These are phyloP conservation scores for Osmoderma eremita DNA, from an alignment of 2,888 invertebrate genomes.

Conservation along the genomic window DNA sequence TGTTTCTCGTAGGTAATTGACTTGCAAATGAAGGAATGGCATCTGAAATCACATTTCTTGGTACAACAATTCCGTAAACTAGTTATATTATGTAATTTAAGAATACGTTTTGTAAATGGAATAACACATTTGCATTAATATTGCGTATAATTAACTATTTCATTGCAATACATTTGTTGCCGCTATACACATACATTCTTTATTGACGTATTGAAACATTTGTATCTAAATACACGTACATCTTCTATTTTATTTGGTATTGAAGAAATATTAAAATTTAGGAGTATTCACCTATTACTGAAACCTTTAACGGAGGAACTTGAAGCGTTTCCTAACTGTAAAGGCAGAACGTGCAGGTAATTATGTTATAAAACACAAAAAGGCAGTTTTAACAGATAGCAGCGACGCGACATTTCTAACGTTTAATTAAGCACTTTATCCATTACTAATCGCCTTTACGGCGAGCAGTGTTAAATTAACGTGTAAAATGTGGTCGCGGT, in stretches of 20 bases:
- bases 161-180: background rate
- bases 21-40: slow-evolving; percentile 1
- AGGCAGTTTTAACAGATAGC: background rate
- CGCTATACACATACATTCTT: too few relatives aligned
- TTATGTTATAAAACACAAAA: slow-evolving; percentile 1
- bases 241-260: too few relatives aligned
- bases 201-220: too few relatives aligned
- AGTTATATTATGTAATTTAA: too few relatives aligned
- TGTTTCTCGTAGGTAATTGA: slow-evolving; percentile 11
- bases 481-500: background rate
- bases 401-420: background rate
- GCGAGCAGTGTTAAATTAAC: background rate
- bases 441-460: slow-evolving; percentile 8
- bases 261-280: too few relatives aligned
- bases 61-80: too few relatives aligned
- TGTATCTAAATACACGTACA: too few relatives aligned
- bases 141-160: too few relatives aligned
- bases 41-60: too few relatives aligned
- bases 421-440: slow-evolving; percentile 1
- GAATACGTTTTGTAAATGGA: too few relatives aligned
- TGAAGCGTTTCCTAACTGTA: background rate
- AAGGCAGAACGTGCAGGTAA: background rate
- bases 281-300: background rate
- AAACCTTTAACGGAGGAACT: background rate
- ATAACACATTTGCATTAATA: too few relatives aligned